phyloP scores from a whole-genome alignment of 2,888 invertebrate genomes.

The Macropis europaea region DNA sequence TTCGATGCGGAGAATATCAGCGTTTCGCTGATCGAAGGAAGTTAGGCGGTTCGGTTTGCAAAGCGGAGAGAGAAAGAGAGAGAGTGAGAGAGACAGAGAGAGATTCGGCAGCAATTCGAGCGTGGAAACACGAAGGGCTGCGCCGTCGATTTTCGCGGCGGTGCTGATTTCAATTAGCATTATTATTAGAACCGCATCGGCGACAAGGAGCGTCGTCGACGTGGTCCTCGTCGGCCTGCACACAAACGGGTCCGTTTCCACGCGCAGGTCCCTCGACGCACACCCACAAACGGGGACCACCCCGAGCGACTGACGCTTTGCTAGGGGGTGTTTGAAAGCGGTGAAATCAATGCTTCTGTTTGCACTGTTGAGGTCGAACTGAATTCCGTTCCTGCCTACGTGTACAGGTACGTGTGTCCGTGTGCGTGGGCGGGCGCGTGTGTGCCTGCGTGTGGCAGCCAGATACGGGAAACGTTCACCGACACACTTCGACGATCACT shows the following conservation, averaged over 20 bases:
- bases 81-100: slow-evolving; percentile 28
- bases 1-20: too few relatives aligned
- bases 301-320: slow-evolving; percentile 69
- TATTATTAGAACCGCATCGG: slow-evolving; percentile 72
- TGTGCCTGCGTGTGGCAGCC: background rate
- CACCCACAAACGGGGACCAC: slow-evolving; percentile 56
- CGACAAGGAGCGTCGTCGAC: slow-evolving; percentile 61
- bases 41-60: too few relatives aligned
- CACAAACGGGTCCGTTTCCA: slow-evolving; percentile 39
- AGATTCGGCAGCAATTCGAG: slow-evolving; percentile 44
- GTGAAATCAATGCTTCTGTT: slow-evolving; percentile 80
- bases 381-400: slow-evolving; percentile 71
- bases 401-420: background rate
- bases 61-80: slow-evolving; percentile 15
- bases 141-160: slow-evolving; percentile 58
- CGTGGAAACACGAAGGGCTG: slow-evolving; percentile 55
- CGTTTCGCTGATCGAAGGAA: too few relatives aligned
- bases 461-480: slow-evolving; percentile 33
- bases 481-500: slow-evolving; percentile 17
- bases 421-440: background rate
- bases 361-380: slow-evolving; percentile 79
- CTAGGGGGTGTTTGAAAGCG: slow-evolving; percentile 77
- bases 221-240: slow-evolving; percentile 51
- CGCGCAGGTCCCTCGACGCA: slow-evolving; percentile 68
- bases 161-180: slow-evolving; percentile 76